Evolutionary conservation across 2,888 invertebrate species (phyloP).

Genomic region (Trissolcus brochymenae): DNA sequence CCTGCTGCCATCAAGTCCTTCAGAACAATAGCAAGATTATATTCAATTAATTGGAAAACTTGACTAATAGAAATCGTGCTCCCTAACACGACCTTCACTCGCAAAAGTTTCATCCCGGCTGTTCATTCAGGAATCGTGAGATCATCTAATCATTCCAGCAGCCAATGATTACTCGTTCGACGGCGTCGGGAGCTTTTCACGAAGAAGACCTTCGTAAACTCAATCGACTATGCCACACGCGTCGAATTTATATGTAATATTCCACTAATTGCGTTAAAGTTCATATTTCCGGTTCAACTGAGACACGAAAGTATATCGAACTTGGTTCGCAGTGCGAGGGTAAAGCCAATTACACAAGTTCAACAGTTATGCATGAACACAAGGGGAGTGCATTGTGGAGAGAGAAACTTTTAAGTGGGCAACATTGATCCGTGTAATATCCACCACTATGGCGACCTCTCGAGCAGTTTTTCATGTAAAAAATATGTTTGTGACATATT

Average conservation of each 20-base stretch:
- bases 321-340: conserved; percentile 74
- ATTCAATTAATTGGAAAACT: conserved; percentile 68
- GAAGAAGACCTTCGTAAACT: too few species aligned
- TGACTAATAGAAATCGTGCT: conserved; percentile 67
- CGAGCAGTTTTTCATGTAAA: too few species aligned
- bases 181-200: too few species aligned
- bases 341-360: conserved; percentile 72
- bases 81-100: conserved; percentile 62
- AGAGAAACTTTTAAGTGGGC: conserved; percentile 58
- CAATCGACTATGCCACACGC: conserved; percentile 13
- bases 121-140: conserved; percentile 63
- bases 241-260: conserved; percentile 56
- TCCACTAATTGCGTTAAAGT: conserved; percentile 61
- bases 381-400: conserved; percentile 50
- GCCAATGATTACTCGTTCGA: too few species aligned
- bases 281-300: conserved; percentile 60
- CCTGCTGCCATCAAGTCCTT: conserved; percentile 55
- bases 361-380: conserved; percentile 65
- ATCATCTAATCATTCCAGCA: conserved; percentile 58
- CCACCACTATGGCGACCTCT: too few species aligned
- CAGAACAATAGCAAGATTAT: conserved; percentile 61
- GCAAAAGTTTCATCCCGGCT: conserved; percentile 56
- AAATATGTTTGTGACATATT: too few species aligned
- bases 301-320: conserved; percentile 63
- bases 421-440: conserved; percentile 42